phyloP scores from a whole-genome alignment of 2,888 invertebrate genomes.

The Conistra vaccinii region DNA sequence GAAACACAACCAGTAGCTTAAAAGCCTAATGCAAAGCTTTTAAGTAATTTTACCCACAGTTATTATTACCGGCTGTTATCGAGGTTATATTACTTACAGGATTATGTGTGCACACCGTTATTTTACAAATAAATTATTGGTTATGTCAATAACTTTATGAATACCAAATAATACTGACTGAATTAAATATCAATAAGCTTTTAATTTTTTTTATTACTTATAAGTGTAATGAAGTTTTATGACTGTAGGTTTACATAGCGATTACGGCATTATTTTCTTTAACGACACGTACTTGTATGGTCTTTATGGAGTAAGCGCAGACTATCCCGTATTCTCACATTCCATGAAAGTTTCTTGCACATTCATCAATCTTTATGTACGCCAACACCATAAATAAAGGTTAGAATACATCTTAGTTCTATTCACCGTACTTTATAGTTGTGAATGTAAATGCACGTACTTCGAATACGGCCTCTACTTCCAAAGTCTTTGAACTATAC shows the following conservation, averaged over 20 bases:
- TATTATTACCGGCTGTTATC: slow-evolving; percentile 47
- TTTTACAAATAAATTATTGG: slow-evolving; percentile 48
- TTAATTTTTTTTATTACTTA: slow-evolving; percentile 19
- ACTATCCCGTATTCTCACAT: slow-evolving; percentile 58
- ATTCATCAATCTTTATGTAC: slow-evolving; percentile 63
- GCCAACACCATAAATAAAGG: slow-evolving; percentile 62
- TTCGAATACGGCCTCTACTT: slow-evolving; percentile 66
- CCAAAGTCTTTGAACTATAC: slow-evolving; percentile 60
- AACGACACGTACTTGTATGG: slow-evolving; percentile 8
- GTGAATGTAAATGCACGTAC: slow-evolving; percentile 66
- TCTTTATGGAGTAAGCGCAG: slow-evolving; percentile 10
- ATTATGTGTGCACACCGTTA: slow-evolving; percentile 42
- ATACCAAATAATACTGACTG: slow-evolving; percentile 7
- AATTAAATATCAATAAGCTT: neutral
- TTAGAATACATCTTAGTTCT: slow-evolving; percentile 61
- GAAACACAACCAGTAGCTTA: slow-evolving; percentile 50
- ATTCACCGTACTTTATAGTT: slow-evolving; percentile 65
- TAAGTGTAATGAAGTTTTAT: neutral
- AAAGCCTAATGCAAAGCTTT: slow-evolving; percentile 42
- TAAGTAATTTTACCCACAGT: slow-evolving; percentile 57
- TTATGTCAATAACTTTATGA: slow-evolving; percentile 19
- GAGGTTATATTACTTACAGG: slow-evolving; percentile 7
- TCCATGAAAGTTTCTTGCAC: slow-evolving; percentile 49
- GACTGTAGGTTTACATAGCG: slow-evolving; percentile 13
- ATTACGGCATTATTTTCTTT: slow-evolving; percentile 33